These are phyloP conservation scores for Drosophila meridiana DNA, from an alignment of 2,888 invertebrate species.

Conservation along the genomic window DNA sequence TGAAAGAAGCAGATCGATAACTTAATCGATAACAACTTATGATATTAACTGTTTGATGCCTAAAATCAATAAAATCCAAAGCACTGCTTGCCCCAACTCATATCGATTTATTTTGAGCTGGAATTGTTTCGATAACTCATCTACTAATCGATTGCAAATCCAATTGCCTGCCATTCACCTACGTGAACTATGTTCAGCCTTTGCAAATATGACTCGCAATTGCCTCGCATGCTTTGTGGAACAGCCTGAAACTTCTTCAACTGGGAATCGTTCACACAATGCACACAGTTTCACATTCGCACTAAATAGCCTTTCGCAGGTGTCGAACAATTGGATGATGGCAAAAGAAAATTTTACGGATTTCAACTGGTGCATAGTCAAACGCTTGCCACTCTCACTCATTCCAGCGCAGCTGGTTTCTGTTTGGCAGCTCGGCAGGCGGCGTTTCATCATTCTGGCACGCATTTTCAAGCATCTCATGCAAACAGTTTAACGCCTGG, in stretches of 20 bases:
- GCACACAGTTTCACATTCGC: slow-evolving; percentile 21
- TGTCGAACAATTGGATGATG: slow-evolving; percentile 42
- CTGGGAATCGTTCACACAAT: slow-evolving; percentile 3
- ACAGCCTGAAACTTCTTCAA: not conserved
- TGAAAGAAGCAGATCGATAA: not conserved
- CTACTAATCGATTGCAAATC: not conserved
- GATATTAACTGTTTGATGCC: not conserved
- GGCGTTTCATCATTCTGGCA: slow-evolving; percentile 46
- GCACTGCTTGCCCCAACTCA: not conserved
- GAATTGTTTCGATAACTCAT: not conserved
- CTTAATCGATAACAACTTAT: not conserved
- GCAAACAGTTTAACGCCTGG: slow-evolving; percentile 47
- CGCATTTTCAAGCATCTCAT: slow-evolving; percentile 70
- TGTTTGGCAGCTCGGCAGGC: slow-evolving; percentile 12
- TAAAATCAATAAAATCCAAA: not conserved
- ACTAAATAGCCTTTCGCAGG: slow-evolving; percentile 33
- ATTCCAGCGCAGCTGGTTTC: not conserved
- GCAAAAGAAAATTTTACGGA: slow-evolving; percentile 57
- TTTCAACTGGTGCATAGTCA: slow-evolving; percentile 27
- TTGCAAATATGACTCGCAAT: not conserved
- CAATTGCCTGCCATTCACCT: not conserved
- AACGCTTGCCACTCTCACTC: not conserved
- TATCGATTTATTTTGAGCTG: not conserved
- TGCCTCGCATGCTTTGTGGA: not conserved
- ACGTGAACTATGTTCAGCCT: too few species aligned